Evolutionary conservation across 2,113 vertebrate genomes (phyloP), one percentile per base, ranked within the genome.

Genomic region (Gavia stellata): DNA sequence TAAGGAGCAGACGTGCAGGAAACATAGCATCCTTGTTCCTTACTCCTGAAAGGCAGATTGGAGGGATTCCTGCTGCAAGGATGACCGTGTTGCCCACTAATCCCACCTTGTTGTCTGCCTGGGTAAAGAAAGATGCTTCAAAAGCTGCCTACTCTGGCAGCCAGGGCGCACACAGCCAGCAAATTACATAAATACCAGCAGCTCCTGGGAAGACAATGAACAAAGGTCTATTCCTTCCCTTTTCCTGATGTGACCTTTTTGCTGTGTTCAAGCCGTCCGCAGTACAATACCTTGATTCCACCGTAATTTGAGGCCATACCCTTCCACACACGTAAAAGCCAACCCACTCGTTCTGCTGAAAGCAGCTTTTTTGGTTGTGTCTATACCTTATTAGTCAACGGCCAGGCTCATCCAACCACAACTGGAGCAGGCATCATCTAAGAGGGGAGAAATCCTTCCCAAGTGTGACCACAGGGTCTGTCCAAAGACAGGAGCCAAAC

Each of bases 261-360:
- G 18, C 61, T 47, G 17, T 34, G 26, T 81, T 95, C 81, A 59
- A 75, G 78, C 45, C 10, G 2, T 70, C 65, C 2, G 8, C 61
- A 63, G n/a, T 6, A 10, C 0, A 0, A 20, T 42, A 74, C 31
- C 24, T 74, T 0, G 0, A 84, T 74, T 70, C 65, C 65, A 71
- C 23, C 14, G 10, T 17, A 26, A 81, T 79, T 29, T 66, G 56
- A 63, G 52, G 65, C 50, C 14, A 9, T 20, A 52, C 1, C 14
- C n/a, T 84, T 61, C 34, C 45, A 71, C 7, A 10, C 0, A 0
- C 0, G 0, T 62, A 65, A 83, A 89, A 75, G 24, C 28, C 81
- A 95, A 63, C 25, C 9, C 38, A 50, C 42, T 67, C 7, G 1
- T 53, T 55, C 38, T 36, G 33, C 45, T 42, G 38, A 67, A 81